Base-by-base conservation (phyloP, 1,140 invertebrate species). In the Lordiphosa collinella region DNA sequence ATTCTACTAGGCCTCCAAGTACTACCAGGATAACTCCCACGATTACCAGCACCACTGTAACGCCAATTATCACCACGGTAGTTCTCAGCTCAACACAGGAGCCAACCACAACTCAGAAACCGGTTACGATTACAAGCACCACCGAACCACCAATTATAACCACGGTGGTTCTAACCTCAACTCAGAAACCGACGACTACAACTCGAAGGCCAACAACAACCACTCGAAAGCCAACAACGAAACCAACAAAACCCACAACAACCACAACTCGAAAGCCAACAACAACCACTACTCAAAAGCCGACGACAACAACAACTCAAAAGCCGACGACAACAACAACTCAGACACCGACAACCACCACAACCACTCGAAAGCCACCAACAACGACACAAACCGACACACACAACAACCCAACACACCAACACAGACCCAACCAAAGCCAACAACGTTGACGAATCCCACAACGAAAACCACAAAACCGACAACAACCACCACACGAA, bases 311-410 rank as follows among this genome's bases (percentile, higher is more conserved):
- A 3, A 52, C 40, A 0, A 54, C 44, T 10, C 22, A 13, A 1
- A 40, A 49, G 3, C n/a, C 43, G n/a, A 36, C 49, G 3, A 37
- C 51, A 2, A 50, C 44, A 3, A 40, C 43, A 3, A 53, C 48
- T 3, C 2, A 32, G 0, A 29, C 18, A 16, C 0, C 58, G 4
- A 44, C 48, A 6, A 67, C 64, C 12, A 41, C 64, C 1, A 31
- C 92, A 73, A 91, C 91, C 13, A 91, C 90, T 62, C 89, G 90
- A 50, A 89, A 89, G 64, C 89, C 90, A 25, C 6, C 22, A 29
- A 25, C 40, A 3, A 50, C 48, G 8, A 52, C 13, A 31, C n/a
- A 40, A 29, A 12, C 35, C 48, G 3, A 31, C 56, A 40, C 18
- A 35, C 1, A 54, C 41, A 29, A 51, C 48, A 9, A 40, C 37